Evolutionary conservation across 2,888 invertebrate genomes (phyloP).

Genomic region (Xylocampa areola): DNA sequence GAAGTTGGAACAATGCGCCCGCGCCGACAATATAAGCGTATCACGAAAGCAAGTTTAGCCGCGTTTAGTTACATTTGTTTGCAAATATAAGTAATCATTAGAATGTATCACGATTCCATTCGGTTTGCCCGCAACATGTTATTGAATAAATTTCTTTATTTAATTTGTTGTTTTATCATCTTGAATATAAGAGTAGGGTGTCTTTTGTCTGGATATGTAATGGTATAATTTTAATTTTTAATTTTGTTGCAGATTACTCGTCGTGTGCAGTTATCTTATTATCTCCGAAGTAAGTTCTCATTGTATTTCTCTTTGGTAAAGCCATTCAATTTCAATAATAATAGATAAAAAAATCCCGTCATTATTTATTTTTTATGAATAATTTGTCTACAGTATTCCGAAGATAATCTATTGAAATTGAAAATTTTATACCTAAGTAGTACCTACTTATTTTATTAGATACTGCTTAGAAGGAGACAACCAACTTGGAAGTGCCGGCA

Average conservation of each 20-base stretch:
- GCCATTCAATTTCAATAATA: slow-evolving; percentile 29
- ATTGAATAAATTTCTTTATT: slow-evolving; percentile 65
- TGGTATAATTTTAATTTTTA: slow-evolving; percentile 38
- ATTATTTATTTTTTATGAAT: slow-evolving; percentile 33
- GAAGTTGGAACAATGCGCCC: slow-evolving; percentile 68
- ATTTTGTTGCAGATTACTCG: slow-evolving; percentile 79
- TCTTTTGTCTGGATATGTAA: slow-evolving; percentile 17
- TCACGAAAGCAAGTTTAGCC: slow-evolving; percentile 72
- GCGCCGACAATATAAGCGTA: slow-evolving; percentile 55
- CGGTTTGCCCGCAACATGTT: slow-evolving; percentile 60
- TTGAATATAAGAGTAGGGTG: slow-evolving; percentile 13
- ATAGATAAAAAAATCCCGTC: slow-evolving; percentile 38
- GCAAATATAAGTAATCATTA: slow-evolving; percentile 67
- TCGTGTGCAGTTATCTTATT: slow-evolving; percentile 75
- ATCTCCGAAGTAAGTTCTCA: slow-evolving; percentile 69
- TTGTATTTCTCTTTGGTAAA: slow-evolving; percentile 25
- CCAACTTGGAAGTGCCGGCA: too few relatives aligned
- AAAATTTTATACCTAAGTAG: too few relatives aligned
- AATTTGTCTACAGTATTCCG: slow-evolving; percentile 29
- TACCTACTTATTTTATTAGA: slow-evolving; percentile 27
- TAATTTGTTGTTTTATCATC: slow-evolving; percentile 33
- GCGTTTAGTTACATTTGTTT: slow-evolving; percentile 73
- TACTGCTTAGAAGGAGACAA: too few relatives aligned
- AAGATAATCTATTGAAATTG: slow-evolving; percentile 34
- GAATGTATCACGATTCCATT: slow-evolving; percentile 78